Evolutionary conservation across 2,797 vertebrate genomes (phyloP).

Genomic region (Typhlichthys eigenmanni): DNA sequence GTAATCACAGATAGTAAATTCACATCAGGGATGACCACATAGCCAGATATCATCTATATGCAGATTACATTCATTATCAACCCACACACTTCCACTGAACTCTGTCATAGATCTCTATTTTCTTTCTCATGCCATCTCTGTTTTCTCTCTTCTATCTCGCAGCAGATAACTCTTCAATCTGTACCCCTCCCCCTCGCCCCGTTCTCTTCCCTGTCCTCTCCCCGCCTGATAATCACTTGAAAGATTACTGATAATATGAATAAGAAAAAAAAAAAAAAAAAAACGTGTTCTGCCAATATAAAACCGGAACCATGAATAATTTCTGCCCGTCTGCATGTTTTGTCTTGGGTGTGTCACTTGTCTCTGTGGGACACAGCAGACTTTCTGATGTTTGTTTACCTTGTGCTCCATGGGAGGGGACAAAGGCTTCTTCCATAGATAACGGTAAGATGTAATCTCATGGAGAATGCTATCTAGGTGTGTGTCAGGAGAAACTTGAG

Average conservation of each 20-base stretch:
- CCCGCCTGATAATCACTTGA: constrained; percentile 1
- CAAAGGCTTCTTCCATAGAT: constrained; percentile 35
- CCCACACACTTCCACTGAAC: constrained; percentile 42
- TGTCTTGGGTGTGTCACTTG: constrained; percentile 27
- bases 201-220: not conserved
- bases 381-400: constrained; percentile 51
- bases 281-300: constrained; percentile 15
- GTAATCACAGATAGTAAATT: constrained; percentile 29
- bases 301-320: constrained; percentile 46
- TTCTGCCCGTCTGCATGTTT: constrained; percentile 30
- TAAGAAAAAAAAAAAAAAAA: constrained; percentile 15
- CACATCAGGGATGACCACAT: constrained; percentile 34
- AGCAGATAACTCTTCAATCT: constrained; percentile 12
- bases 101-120: constrained; percentile 19
- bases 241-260: constrained; percentile 32
- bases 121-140: constrained; percentile 5
- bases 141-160: constrained; percentile 2
- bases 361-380: constrained; percentile 36
- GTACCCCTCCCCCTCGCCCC: not conserved
- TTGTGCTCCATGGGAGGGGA: constrained; percentile 30
- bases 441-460: constrained; percentile 53
- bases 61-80: constrained; percentile 55
- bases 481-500: not conserved
- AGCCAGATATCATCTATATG: constrained; percentile 57
- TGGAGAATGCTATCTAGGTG: constrained; percentile 9